These are phyloP conservation scores for Ormyrus nitidulus DNA, from an alignment of 2,888 invertebrate genomes.

Conservation along the genomic window DNA sequence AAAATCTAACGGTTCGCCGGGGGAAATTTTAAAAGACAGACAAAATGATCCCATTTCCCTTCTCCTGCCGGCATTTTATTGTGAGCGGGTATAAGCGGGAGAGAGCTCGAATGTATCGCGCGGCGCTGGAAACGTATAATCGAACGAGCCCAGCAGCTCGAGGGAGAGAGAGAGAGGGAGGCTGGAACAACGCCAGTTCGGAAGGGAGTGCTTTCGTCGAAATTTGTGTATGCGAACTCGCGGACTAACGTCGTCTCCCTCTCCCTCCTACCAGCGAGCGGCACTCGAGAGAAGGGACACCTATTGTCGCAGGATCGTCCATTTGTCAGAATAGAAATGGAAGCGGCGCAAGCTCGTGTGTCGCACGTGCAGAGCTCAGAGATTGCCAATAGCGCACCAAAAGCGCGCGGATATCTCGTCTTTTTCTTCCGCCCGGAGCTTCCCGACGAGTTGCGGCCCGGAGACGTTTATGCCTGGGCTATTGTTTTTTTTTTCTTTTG, in stretches of 20 bases:
- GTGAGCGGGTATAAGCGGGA: constrained; percentile 44
- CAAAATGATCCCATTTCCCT: constrained; percentile 51
- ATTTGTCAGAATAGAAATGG: constrained; percentile 63
- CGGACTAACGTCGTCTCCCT: constrained; percentile 57
- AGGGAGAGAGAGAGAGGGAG: constrained; percentile 45
- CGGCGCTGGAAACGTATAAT: constrained; percentile 58
- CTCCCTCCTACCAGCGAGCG: constrained; percentile 59
- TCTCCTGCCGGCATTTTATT: constrained; percentile 41
- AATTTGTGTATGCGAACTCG: constrained; percentile 66
- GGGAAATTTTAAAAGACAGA: constrained; percentile 47
- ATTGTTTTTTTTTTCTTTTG: no score
- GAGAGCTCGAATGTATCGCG: neutral
- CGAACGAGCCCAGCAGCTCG: constrained; percentile 59
- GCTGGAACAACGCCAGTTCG: constrained; percentile 68
- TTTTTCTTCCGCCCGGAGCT: constrained; percentile 11
- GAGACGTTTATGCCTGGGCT: constrained; percentile 15
- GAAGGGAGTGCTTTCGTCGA: constrained; percentile 67
- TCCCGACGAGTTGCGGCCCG: constrained; percentile 41
- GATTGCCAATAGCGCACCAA: constrained; percentile 59
- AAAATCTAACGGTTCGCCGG: constrained; percentile 1
- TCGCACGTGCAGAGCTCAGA: constrained; percentile 56
- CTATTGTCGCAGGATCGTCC: constrained; percentile 66
- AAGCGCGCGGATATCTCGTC: constrained; percentile 9
- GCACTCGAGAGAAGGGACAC: constrained; percentile 58
- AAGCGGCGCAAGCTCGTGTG: constrained; percentile 49